Evolutionary conservation across 2,888 invertebrate genomes (phyloP).

Genomic region (Ligdia adustata): DNA sequence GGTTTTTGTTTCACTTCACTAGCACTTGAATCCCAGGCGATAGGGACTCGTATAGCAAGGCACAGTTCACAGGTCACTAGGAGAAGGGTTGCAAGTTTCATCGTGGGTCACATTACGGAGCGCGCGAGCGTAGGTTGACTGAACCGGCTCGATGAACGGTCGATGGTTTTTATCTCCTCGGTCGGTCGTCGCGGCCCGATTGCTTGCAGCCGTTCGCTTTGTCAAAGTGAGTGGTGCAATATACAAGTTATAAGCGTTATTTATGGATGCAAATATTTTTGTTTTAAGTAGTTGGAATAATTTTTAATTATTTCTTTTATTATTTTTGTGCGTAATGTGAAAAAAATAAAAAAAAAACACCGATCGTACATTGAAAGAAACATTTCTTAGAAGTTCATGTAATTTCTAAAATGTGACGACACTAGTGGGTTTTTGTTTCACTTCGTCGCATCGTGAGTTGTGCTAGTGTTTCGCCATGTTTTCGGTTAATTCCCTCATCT

Average conservation of each 20-base stretch:
- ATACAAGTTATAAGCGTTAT: constrained; percentile 30
- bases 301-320: too few relatives aligned
- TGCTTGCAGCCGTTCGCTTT: constrained; percentile 70
- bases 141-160: constrained; percentile 63
- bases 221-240: constrained; percentile 50
- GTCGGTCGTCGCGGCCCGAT: constrained; percentile 73
- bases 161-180: constrained; percentile 80
- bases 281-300: too few relatives aligned
- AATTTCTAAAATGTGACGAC: too few relatives aligned
- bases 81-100: constrained; percentile 59
- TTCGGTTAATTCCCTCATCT: too few relatives aligned
- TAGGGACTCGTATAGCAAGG: constrained; percentile 66
- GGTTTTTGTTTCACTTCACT: constrained; percentile 63
- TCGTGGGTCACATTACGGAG: constrained; percentile 72
- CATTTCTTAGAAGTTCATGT: too few relatives aligned
- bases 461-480: too few relatives aligned
- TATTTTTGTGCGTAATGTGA: too few relatives aligned
- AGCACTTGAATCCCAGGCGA: constrained; percentile 58
- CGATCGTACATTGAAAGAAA: too few relatives aligned
- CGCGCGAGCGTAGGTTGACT: constrained; percentile 70
- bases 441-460: too few relatives aligned
- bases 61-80: constrained; percentile 66
- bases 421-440: too few relatives aligned
- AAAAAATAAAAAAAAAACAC: too few relatives aligned
- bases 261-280: not conserved